Conservation (phyloP, 2,888 invertebrate species). For the Elmis aenea region DNA sequence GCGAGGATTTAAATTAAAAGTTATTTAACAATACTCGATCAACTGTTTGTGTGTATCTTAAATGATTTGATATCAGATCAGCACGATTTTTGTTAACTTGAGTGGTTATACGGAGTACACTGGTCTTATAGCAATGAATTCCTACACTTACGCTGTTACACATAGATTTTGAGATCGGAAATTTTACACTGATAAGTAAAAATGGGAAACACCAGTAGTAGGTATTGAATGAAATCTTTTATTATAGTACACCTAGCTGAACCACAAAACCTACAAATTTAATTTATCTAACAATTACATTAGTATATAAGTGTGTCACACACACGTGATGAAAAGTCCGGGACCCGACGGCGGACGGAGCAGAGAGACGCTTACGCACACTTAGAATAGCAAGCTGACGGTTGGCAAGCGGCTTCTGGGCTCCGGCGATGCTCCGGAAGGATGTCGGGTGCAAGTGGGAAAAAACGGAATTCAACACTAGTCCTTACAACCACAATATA, state of each 20-base stretch:
- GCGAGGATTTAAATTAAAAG: too few relatives aligned
- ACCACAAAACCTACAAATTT: constrained; percentile 45
- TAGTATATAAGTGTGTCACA: constrained; percentile 36
- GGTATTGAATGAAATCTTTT: constrained; percentile 24
- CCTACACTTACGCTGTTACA: too few relatives aligned
- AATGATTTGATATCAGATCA: too few relatives aligned
- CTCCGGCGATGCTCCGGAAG: constrained; percentile 26
- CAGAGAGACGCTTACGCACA: constrained; percentile 20
- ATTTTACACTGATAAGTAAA: constrained; percentile 14
- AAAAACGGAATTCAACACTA: constrained; percentile 40
- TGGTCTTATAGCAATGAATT: too few relatives aligned
- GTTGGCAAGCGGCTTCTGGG: constrained; percentile 30
- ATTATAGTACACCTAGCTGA: constrained; percentile 44
- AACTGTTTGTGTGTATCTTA: too few relatives aligned
- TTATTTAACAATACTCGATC: too few relatives aligned
- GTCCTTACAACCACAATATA: constrained; percentile 69
- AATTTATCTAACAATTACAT: constrained; percentile 45
- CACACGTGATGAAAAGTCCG: constrained; percentile 36
- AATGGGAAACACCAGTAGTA: constrained; percentile 21
- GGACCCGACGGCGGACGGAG: constrained; percentile 35
- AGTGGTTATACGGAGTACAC: too few relatives aligned
- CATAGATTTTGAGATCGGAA: constrained; percentile 17
- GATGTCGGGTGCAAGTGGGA: constrained; percentile 32
- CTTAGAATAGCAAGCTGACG: constrained; percentile 22
- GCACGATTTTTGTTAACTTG: too few relatives aligned